Percentiles rank a stretch among this genome's conserved stretches.
Evolutionary conservation across 2,888 invertebrate genomes (phyloP).

Genomic region (Anthophora plumipes): DNA sequence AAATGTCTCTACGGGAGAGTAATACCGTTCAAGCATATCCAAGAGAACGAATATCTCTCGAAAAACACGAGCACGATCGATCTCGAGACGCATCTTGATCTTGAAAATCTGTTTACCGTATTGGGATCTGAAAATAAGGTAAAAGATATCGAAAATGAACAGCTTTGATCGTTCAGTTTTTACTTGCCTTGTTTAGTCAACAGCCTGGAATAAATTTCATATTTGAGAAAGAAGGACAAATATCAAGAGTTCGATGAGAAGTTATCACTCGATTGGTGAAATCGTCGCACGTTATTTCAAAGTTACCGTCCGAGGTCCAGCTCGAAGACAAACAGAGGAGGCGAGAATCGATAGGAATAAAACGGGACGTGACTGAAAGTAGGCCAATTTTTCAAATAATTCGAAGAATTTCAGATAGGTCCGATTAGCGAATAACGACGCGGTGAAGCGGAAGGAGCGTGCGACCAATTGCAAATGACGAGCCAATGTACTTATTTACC

Average conservation of each 20-base stretch:
- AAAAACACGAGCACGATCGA: too few relatives aligned
- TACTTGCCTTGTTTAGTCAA: too few relatives aligned
- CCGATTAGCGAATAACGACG: background rate
- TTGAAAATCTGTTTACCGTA: background rate
- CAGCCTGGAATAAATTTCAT: too few relatives aligned
- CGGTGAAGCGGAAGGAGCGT: slow-evolving; percentile 22
- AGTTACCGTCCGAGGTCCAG: background rate
- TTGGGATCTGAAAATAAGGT: background rate
- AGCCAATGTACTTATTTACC: slow-evolving; percentile 33
- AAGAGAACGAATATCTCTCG: too few relatives aligned
- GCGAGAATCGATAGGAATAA: background rate
- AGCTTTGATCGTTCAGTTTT: too few relatives aligned
- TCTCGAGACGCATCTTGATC: too few relatives aligned
- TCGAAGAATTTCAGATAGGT: slow-evolving; percentile 32
- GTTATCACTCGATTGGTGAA: slow-evolving; percentile 2
- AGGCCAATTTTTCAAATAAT: slow-evolving; percentile 39
- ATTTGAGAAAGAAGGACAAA: background rate
- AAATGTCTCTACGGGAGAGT: background rate
- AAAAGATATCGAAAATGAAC: too few relatives aligned
- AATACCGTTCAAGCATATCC: background rate
- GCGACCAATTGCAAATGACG: slow-evolving; percentile 56
- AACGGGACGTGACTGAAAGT: slow-evolving; percentile 1
- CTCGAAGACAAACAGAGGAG: background rate
- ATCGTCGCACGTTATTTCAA: background rate
- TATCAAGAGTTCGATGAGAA: background rate